phyloP scores from a whole-genome alignment of 2,888 invertebrate genomes.

The Napeogenes sylphis region DNA sequence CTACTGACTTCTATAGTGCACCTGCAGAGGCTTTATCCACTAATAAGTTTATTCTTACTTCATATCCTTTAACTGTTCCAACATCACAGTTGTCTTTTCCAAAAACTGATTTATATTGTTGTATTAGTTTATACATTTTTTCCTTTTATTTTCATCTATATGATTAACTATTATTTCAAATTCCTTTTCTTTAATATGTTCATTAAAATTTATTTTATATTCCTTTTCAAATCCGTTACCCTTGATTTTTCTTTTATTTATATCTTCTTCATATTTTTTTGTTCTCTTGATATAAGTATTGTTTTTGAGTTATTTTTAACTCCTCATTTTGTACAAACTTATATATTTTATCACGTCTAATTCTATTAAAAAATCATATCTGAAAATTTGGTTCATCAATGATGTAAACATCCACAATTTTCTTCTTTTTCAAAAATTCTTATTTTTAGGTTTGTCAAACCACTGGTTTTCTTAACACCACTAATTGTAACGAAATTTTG shows the following conservation, averaged over 20 bases:
- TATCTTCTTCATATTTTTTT: background rate
- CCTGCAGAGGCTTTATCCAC: slow-evolving; percentile 30
- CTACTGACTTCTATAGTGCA: slow-evolving; percentile 30
- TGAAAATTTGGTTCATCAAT: background rate
- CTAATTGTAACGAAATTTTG: background rate
- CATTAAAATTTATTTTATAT: slow-evolving; percentile 18
- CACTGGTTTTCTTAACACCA: background rate
- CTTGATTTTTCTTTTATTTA: background rate
- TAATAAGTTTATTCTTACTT: slow-evolving; percentile 29
- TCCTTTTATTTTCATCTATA: slow-evolving; percentile 12
- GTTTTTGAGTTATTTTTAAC: slow-evolving; percentile 5
- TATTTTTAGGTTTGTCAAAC: background rate
- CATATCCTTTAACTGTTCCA: slow-evolving; percentile 26
- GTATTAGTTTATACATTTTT: slow-evolving; percentile 16
- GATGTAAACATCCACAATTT: background rate
- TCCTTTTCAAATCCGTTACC: slow-evolving; percentile 6
- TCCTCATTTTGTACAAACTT: slow-evolving; percentile 2
- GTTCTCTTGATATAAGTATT: background rate
- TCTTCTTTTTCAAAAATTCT: too few species aligned
- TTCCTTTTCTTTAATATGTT: slow-evolving; percentile 11
- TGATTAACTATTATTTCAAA: slow-evolving; percentile 15
- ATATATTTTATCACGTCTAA: slow-evolving; percentile 10
- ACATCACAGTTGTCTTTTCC: slow-evolving; percentile 29
- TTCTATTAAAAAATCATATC: background rate
- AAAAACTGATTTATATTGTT: slow-evolving; percentile 23